A percentile compares a stretch with the other conserved stretches of the same genome.
phyloP scores from a whole-genome alignment of 1,140 invertebrate genomes.

The Caenorhabditis brenneri region DNA sequence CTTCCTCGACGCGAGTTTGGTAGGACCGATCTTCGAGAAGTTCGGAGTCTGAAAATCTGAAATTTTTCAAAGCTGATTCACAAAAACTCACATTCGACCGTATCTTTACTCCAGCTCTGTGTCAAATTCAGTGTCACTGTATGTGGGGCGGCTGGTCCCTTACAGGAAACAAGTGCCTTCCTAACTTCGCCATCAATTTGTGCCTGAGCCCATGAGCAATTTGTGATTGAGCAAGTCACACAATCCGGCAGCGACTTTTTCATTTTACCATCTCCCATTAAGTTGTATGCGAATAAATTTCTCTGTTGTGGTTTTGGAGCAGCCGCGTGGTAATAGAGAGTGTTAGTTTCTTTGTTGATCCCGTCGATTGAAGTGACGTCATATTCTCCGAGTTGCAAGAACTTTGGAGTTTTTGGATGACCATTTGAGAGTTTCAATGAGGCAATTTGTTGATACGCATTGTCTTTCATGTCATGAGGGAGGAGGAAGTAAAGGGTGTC shows the following conservation, averaged over 20 bases:
- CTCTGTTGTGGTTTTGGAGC: neutral
- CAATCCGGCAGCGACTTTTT: neutral
- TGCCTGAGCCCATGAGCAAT: neutral
- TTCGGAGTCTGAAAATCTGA: neutral
- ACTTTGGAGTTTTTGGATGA: neutral
- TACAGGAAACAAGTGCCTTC: constrained; percentile 5
- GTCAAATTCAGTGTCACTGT: neutral
- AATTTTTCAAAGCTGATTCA: neutral
- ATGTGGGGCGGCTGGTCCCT: constrained; percentile 13
- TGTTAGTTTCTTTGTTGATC: neutral
- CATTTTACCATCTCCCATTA: neutral
- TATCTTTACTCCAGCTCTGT: neutral
- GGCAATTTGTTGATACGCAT: constrained; percentile 55
- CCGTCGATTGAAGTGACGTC: constrained; percentile 17
- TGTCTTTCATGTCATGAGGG: constrained; percentile 38
- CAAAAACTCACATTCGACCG: neutral
- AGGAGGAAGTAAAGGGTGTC: constrained; percentile 53
- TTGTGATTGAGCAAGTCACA: neutral
- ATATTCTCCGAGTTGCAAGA: constrained; percentile 8
- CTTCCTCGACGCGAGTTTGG: neutral
- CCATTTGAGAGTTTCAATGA: neutral
- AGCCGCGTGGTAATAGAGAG: neutral
- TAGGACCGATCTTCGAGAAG: neutral
- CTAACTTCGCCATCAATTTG: neutral
- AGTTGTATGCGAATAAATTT: neutral